Evolutionary conservation across 2,888 invertebrate species (phyloP), one percentile per base, ranked within the genome.

Genomic region (Trichacis sp.): DNA sequence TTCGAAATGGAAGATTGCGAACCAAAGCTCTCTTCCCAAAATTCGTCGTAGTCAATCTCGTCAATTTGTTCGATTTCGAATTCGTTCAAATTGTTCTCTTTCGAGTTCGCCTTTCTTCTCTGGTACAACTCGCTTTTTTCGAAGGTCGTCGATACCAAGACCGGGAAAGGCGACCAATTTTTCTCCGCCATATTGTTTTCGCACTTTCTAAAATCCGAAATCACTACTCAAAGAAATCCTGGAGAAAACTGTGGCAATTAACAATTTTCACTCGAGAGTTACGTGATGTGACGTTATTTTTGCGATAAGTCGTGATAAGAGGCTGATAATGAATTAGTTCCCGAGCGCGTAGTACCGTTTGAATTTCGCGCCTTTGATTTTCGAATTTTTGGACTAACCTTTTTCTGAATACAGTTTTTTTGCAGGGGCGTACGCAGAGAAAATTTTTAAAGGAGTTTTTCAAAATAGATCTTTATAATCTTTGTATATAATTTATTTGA

Each of bases 71-170:
- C 17, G 15, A 8, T 14, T 42, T 42, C 17, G 12, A 15, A 3
- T 14, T 8, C 14, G 14, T 24, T 5, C 11, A 20, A 8, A 50
- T 52, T 40, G 19, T 59, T 51, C 33, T 56, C 56, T 47, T 19
- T 57, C 11, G 60, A 59, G 58, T 54, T 70, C 19, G 71, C 74
- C 68, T 71, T 72, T 50, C 84, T 72, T 62, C 84, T 74, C 14
- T 76, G 60, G 68, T 80, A 85, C 36, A 84, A 74, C 46, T 78
- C 73, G 64, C 84, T 83, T 61, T 75, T 73, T 14, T 77, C 76
- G 59, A 84, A 68, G 5, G 77, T 74, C 43, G 79, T 72, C 18
- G 59, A 57, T 15, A 63, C 30, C 5, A 29, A 46, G 51, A 56
- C 46, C 0, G 67, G 67, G 48, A 67, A 67, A 42, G 58, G 60